Conservation (phyloP, 2,888 invertebrate species). For the Panopea generosa region DNA sequence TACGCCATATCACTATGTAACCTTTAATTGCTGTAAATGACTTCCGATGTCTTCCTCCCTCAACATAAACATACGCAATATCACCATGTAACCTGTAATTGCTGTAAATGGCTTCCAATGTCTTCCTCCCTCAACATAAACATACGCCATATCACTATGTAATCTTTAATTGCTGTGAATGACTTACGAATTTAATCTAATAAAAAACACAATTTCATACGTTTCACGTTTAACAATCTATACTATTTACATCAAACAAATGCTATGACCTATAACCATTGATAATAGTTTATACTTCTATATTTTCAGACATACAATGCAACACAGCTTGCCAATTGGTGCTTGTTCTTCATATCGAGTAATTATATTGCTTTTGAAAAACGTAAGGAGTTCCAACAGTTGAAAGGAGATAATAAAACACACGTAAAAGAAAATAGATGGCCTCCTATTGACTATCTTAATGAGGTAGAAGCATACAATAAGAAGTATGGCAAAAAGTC, state of each 20-base stretch:
- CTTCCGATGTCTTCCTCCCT: too few relatives aligned
- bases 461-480: constrained; percentile 78
- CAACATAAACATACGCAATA: too few relatives aligned
- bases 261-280: neutral
- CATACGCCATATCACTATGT: too few relatives aligned
- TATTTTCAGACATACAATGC: constrained; percentile 79
- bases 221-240: neutral
- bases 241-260: neutral
- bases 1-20: too few relatives aligned
- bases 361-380: constrained; percentile 78
- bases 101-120: too few relatives aligned
- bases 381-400: constrained; percentile 70
- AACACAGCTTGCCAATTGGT: constrained; percentile 77
- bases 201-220: neutral
- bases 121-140: too few relatives aligned
- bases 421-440: constrained; percentile 78
- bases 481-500: constrained; percentile 63
- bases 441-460: constrained; percentile 80
- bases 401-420: constrained; percentile 70
- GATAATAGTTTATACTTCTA: too few relatives aligned
- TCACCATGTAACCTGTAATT: too few relatives aligned
- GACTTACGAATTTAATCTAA: neutral
- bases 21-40: too few relatives aligned
- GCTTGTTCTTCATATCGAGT: constrained; percentile 81
- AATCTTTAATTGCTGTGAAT: neutral